Conservation (phyloP, 2,113 vertebrate genomes). For the Lathamus discolor region DNA sequence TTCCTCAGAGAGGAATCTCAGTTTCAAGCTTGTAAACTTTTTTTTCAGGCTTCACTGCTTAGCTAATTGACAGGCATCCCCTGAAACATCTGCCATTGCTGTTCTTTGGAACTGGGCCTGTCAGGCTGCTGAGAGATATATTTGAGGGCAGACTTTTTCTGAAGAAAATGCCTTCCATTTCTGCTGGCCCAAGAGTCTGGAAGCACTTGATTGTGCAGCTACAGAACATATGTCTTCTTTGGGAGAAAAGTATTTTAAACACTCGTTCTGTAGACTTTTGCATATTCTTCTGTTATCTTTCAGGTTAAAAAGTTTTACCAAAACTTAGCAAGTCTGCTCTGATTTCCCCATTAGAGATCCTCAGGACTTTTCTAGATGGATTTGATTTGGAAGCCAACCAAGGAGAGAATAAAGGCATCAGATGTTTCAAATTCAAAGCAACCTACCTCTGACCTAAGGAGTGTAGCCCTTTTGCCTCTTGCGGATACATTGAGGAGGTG, state of each 20-base stretch:
- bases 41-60: background rate
- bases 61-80: background rate
- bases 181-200: background rate
- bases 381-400: background rate
- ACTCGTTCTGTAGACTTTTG: background rate
- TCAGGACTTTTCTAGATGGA: background rate
- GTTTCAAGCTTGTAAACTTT: background rate
- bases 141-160: background rate
- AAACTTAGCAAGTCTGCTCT: background rate
- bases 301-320: background rate
- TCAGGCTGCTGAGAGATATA: background rate
- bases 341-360: background rate
- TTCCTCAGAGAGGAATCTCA: background rate
- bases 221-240: background rate
- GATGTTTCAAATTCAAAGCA: background rate
- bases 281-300: background rate
- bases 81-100: background rate
- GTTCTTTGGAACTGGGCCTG: background rate
- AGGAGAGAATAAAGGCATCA: background rate
- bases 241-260: background rate
- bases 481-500: rapidly evolving
- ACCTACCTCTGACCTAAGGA: background rate
- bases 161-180: background rate
- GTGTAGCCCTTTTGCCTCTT: background rate
- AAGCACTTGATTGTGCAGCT: background rate